Conservation (phyloP, 2,797 vertebrate species). For the Coregonus sp. region DNA sequence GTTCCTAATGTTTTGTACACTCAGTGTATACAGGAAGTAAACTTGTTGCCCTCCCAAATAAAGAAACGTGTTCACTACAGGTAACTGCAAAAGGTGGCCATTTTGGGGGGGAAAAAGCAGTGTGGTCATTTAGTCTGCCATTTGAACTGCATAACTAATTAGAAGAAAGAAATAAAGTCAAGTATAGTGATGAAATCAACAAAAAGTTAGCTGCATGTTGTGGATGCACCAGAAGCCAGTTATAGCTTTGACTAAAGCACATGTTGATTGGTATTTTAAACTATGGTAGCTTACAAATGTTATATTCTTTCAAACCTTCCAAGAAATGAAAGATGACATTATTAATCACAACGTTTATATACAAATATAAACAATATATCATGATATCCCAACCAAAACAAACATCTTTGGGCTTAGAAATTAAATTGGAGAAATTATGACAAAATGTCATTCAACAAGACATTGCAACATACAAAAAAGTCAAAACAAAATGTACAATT, state of each 20-base stretch:
- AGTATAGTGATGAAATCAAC: background rate
- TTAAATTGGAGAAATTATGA: constrained; percentile 37
- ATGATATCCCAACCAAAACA: constrained; percentile 62
- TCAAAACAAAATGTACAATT: constrained; percentile 30
- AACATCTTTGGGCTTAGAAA: constrained; percentile 84
- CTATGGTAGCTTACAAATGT: background rate
- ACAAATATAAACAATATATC: constrained; percentile 61
- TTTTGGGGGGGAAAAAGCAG: too few species aligned
- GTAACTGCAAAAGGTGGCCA: too few species aligned
- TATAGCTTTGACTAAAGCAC: background rate
- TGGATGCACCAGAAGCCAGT: background rate
- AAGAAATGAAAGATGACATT: constrained; percentile 51
- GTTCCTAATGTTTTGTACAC: too few species aligned
- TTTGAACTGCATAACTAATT: background rate
- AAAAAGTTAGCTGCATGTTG: background rate
- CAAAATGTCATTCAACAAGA: constrained; percentile 23
- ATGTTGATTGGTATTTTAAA: background rate
- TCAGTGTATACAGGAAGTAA: too few species aligned
- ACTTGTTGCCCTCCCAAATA: too few species aligned
- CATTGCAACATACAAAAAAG: constrained; percentile 36
- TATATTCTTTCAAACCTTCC: constrained; percentile 52
- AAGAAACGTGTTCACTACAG: too few species aligned
- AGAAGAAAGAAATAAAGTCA: background rate
- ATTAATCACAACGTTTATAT: constrained; percentile 59
- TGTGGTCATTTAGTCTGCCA: background rate